Evolutionary conservation across 2,113 vertebrate genomes (phyloP).

Genomic region (Salminus brasiliensis): DNA sequence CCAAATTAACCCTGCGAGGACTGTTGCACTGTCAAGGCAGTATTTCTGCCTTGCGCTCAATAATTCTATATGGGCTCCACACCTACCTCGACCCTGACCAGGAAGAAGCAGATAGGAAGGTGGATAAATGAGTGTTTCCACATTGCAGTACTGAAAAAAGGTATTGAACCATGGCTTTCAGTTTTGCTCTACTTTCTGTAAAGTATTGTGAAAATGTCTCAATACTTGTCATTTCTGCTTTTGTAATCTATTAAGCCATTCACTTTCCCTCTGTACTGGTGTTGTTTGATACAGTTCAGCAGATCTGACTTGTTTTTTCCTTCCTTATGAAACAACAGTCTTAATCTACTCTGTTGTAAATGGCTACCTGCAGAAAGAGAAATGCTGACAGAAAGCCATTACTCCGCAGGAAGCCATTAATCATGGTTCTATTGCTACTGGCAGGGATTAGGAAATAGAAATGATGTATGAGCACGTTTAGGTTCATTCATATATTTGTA

Average conservation of each 20-base stretch:
- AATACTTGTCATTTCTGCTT: not conserved
- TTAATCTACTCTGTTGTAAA: slow-evolving; percentile 7
- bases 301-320: not conserved
- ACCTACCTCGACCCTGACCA: too few species aligned
- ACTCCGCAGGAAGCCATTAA: not conserved
- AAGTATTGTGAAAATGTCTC: not conserved
- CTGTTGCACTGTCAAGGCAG: too few species aligned
- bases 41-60: too few species aligned
- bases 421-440: slow-evolving; percentile 22
- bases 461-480: not conserved
- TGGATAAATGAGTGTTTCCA: too few species aligned
- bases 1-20: too few species aligned
- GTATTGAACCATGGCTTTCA: too few species aligned
- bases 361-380: not conserved
- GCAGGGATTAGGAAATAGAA: not conserved
- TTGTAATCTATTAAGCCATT: not conserved
- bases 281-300: not conserved
- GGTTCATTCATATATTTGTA: not conserved
- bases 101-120: too few species aligned
- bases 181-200: too few species aligned
- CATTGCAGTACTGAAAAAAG: too few species aligned
- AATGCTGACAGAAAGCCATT: not conserved
- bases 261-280: not conserved
- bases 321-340: slow-evolving; percentile 1
- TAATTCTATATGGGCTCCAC: too few species aligned